Conservation (phyloP, 30 jellyfish, hydroid and myxozoan genomes). For the Phacellophora camtschatica region DNA sequence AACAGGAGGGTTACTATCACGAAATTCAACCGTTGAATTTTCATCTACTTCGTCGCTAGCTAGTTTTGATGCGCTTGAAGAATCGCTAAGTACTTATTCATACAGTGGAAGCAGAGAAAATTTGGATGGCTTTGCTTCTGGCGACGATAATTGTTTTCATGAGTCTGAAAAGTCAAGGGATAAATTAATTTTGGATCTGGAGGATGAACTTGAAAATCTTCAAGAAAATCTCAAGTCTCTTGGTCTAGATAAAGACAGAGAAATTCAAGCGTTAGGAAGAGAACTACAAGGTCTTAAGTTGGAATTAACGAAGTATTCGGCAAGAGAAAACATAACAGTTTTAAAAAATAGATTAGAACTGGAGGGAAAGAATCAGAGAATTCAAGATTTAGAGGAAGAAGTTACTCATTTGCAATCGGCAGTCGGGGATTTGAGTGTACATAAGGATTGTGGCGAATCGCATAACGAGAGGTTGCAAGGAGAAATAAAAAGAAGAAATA, state of each 20-base stretch:
- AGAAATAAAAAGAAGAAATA: constrained; percentile 67
- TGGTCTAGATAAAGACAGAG: constrained; percentile 76
- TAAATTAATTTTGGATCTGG: constrained; percentile 35
- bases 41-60: constrained; percentile 91
- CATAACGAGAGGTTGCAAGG: constrained; percentile 48
- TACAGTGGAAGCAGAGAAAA: constrained; percentile 69
- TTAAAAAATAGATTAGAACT: constrained; percentile 76
- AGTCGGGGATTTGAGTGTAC: constrained; percentile 35
- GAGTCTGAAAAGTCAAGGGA: constrained; percentile 21
- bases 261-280: constrained; percentile 66
- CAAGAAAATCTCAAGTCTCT: constrained; percentile 63
- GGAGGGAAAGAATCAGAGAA: constrained; percentile 75
- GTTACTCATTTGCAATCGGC: constrained; percentile 42
- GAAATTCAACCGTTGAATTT: constrained; percentile 56
- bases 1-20: constrained; percentile 12
- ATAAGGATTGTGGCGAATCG: constrained; percentile 37
- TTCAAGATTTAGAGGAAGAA: constrained; percentile 82
- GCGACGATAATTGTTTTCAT: constrained; percentile 35
- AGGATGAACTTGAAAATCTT: constrained; percentile 73
- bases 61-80: constrained; percentile 70
- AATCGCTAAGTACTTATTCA: constrained; percentile 34
- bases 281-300: constrained; percentile 74
- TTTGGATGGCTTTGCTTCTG: constrained; percentile 52
- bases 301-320: constrained; percentile 78
- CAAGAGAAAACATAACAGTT: constrained; percentile 86